Conservation (phyloP, 2,113 vertebrate species). For the Dendropsophus ebraccatus region DNA sequence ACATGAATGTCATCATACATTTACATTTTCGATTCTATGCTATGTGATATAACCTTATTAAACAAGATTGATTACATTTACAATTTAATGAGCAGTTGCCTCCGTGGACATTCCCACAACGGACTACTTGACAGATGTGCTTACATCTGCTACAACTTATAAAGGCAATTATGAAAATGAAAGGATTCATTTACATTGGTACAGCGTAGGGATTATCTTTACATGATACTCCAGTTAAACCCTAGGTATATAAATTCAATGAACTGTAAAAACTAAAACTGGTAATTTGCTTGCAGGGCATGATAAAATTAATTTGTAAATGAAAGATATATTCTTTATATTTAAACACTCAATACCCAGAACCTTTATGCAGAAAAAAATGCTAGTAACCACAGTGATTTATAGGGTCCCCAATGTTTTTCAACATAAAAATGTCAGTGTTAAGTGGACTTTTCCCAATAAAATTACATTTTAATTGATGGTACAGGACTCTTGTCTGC, state of each 20-base stretch:
- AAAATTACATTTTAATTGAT: background rate
- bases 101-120: conserved; percentile 16
- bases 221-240: background rate
- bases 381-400: background rate
- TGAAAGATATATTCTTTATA: background rate
- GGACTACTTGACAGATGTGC: conserved; percentile 35
- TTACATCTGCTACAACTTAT: conserved; percentile 38
- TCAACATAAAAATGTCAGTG: background rate
- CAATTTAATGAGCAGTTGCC: conserved; percentile 13
- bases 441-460: background rate
- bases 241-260: background rate
- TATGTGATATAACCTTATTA: conserved; percentile 27
- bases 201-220: background rate
- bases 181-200: conserved; percentile 39
- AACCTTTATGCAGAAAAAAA: too few species aligned
- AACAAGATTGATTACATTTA: conserved; percentile 30
- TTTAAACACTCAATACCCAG: too few species aligned
- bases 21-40: background rate
- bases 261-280: background rate
- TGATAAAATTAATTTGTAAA: background rate
- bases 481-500: too few species aligned
- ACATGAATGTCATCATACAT: background rate
- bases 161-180: conserved; percentile 42
- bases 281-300: background rate
- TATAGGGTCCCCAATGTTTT: background rate